These are phyloP conservation scores for Pitta sordida DNA, from an alignment of 2,113 vertebrate species.

Conservation along the genomic window DNA sequence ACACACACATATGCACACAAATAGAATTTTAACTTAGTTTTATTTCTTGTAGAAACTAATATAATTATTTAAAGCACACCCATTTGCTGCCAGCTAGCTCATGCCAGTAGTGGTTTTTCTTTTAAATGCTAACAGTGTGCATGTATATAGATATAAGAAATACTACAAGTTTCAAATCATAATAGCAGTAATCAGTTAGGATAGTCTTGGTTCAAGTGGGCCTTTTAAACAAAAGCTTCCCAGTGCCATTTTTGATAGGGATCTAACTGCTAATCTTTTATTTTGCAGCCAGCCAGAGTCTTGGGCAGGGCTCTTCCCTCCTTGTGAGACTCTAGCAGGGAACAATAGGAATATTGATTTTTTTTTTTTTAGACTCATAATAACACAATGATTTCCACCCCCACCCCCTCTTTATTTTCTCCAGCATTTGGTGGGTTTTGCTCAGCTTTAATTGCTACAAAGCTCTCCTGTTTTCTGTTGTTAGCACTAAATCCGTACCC, in stretches of 20 bases:
- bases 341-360: slow-evolving; percentile 16
- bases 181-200: too few relatives aligned
- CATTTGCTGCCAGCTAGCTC: neutral
- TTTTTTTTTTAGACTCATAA: neutral
- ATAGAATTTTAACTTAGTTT: rapidly evolving
- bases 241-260: neutral
- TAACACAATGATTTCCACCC: neutral
- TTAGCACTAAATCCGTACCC: neutral
- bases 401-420: neutral
- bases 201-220: neutral
- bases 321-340: neutral
- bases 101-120: neutral
- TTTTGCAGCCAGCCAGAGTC: neutral
- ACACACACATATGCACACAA: neutral
- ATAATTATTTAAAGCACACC: neutral
- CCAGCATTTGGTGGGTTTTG: neutral
- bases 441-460: neutral
- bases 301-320: neutral
- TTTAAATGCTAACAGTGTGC: neutral
- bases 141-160: neutral
- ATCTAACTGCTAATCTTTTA: neutral
- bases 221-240: neutral
- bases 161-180: neutral
- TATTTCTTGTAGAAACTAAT: neutral
- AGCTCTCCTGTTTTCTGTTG: neutral